Conservation (phyloP, 2,113 vertebrate species). For the Urocolius indicus region DNA sequence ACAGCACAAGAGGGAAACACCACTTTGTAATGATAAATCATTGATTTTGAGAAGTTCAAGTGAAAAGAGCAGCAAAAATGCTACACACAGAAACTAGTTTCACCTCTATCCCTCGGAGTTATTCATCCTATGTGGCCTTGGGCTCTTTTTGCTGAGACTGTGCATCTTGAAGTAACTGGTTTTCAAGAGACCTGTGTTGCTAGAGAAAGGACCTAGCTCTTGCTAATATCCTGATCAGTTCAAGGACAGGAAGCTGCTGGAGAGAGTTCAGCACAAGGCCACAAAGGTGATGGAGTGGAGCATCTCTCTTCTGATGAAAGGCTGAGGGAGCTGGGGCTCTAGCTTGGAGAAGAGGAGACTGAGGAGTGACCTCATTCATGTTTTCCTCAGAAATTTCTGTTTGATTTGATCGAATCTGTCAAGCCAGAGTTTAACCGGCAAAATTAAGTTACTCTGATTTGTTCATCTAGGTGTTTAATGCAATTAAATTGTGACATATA, state of each 20-base stretch:
- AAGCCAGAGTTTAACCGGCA: conserved; percentile 53
- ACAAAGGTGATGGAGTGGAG: too few relatives aligned
- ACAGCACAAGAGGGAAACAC: background rate
- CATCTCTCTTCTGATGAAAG: too few relatives aligned
- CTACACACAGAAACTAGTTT: background rate
- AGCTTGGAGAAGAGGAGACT: too few relatives aligned
- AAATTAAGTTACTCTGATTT: conserved; percentile 69
- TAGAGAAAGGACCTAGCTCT: background rate
- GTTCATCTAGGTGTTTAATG: conserved; percentile 53
- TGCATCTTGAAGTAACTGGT: background rate
- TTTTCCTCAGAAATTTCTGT: conserved; percentile 45
- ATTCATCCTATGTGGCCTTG: background rate
- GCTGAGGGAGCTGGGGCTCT: too few relatives aligned
- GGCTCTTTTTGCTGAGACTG: background rate
- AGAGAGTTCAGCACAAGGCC: too few relatives aligned
- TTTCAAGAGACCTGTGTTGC: background rate
- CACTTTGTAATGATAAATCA: background rate
- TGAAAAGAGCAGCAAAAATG: background rate
- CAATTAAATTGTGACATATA: conserved; percentile 63
- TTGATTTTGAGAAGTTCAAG: background rate
- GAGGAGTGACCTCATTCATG: too few relatives aligned
- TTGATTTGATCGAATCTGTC: conserved; percentile 21
- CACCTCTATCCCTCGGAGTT: background rate
- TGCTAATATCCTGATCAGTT: too few relatives aligned
- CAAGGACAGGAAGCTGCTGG: too few relatives aligned